These are phyloP conservation scores for Drosophila bocki DNA, from an alignment of 1,140 invertebrate species.

Conservation along the genomic window DNA sequence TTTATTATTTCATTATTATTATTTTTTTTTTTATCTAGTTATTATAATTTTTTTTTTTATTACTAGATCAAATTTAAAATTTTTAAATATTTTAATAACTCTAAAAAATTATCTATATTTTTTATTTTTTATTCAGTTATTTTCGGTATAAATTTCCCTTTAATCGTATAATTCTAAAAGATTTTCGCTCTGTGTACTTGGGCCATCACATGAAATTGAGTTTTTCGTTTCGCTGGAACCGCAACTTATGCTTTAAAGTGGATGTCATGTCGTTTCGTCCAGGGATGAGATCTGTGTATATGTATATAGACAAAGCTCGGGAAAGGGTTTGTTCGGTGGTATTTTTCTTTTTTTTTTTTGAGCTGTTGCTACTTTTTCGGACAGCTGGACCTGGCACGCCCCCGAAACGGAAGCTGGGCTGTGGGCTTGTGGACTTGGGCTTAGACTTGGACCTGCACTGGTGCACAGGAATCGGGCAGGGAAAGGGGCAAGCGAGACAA, in stretches of 20 bases:
- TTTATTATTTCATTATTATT: too few species aligned
- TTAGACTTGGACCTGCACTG: neutral
- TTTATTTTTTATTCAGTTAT: too few species aligned
- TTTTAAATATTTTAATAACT: too few species aligned
- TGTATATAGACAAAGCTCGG: neutral
- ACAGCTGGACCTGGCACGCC: conserved; percentile 45
- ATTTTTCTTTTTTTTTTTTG: conserved; percentile 3
- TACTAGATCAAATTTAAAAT: too few species aligned
- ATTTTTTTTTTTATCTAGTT: too few species aligned
- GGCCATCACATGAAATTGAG: conserved; percentile 42
- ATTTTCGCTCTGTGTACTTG: too few species aligned
- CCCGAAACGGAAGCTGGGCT: conserved; percentile 25
- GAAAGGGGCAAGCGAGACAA: conserved; percentile 52
- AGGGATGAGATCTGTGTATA: conserved; percentile 4
- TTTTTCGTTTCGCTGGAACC: conserved; percentile 64
- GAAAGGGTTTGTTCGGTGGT: conserved; percentile 12
- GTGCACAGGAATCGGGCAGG: neutral
- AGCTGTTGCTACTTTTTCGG: conserved; percentile 26
- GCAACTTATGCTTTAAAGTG: conserved; percentile 80
- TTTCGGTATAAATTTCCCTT: neutral
- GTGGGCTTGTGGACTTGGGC: neutral
- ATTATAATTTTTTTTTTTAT: too few species aligned
- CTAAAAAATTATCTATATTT: too few species aligned
- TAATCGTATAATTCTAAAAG: too few species aligned
- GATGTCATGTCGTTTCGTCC: conserved; percentile 44